These are phyloP conservation scores for Cosmorhoe ocellata DNA, from an alignment of 2,888 invertebrate genomes.

Conservation along the genomic window DNA sequence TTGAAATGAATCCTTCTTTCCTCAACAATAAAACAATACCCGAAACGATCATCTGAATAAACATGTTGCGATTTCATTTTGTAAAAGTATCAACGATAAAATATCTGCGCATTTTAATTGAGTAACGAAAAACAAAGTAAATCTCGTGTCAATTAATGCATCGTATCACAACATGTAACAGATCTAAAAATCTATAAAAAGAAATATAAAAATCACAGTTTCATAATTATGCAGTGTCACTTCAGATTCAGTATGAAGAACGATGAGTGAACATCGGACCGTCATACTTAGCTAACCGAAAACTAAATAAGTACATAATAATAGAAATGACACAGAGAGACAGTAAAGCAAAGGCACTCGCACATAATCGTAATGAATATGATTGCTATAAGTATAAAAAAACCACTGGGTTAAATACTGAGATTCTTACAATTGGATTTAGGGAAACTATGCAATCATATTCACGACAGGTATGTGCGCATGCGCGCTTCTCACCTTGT, in stretches of 20 bases:
- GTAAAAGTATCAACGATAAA: slow-evolving; percentile 49
- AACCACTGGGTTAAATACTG: slow-evolving; percentile 6
- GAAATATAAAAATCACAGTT: slow-evolving; percentile 82
- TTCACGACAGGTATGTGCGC: slow-evolving; percentile 62
- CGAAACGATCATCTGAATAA: slow-evolving; percentile 61
- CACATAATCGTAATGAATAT: slow-evolving; percentile 65
- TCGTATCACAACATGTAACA: slow-evolving; percentile 78
- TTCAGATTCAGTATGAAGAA: slow-evolving; percentile 75
- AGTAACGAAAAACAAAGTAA: slow-evolving; percentile 31
- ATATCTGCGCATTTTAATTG: slow-evolving; percentile 30
- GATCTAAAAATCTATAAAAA: slow-evolving; percentile 76
- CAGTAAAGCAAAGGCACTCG: slow-evolving; percentile 73
- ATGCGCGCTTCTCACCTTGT: slow-evolving; percentile 80
- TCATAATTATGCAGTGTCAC: slow-evolving; percentile 81
- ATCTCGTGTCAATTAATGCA: slow-evolving; percentile 43
- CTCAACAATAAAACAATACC: slow-evolving; percentile 58
- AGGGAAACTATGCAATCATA: slow-evolving; percentile 50
- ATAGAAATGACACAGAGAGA: slow-evolving; percentile 74
- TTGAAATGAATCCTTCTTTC: slow-evolving; percentile 69
- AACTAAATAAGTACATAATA: slow-evolving; percentile 80
- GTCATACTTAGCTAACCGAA: slow-evolving; percentile 63
- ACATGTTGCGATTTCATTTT: slow-evolving; percentile 67
- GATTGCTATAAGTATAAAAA: slow-evolving; percentile 41
- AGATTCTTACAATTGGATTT: slow-evolving; percentile 13
- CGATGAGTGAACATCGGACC: slow-evolving; percentile 56